A percentile compares a stretch with the other conserved stretches of the same genome.
phyloP scores from a whole-genome alignment of 2,797 vertebrate genomes.

The Acipenser transmontanus region DNA sequence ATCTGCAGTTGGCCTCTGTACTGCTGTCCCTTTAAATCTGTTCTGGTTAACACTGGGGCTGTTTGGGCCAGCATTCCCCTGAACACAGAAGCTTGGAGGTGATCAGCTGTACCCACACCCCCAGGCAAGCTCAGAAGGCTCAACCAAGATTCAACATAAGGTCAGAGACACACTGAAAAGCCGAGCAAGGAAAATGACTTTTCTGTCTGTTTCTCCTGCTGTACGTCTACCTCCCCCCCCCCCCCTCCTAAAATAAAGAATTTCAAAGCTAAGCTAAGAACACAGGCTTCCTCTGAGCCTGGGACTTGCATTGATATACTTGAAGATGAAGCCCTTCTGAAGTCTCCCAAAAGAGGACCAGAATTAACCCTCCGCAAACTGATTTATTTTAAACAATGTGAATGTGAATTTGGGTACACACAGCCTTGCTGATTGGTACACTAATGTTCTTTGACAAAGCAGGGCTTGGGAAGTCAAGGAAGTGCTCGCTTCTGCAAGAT shows the following conservation, averaged over 20 bases:
- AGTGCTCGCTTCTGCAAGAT: too few relatives aligned
- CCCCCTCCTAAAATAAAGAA: not conserved
- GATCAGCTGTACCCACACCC: conserved; percentile 15
- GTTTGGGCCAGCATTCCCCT: conserved; percentile 11
- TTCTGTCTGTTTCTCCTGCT: not conserved
- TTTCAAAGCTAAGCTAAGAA: not conserved
- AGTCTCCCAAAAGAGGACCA: too few relatives aligned
- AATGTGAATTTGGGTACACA: too few relatives aligned
- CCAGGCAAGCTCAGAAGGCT: conserved; percentile 5
- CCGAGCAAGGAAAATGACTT: not conserved
- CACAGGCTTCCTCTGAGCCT: not conserved
- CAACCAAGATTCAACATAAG: conserved; percentile 2
- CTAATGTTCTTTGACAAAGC: too few relatives aligned
- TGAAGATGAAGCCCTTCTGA: not conserved
- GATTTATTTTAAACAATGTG: too few relatives aligned
- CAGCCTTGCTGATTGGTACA: too few relatives aligned
- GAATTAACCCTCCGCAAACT: too few relatives aligned
- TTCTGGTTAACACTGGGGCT: conserved; percentile 10
- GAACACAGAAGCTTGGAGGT: conserved; percentile 18
- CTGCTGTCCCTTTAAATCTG: not conserved
- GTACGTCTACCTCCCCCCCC: not conserved
- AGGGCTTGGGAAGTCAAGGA: too few relatives aligned
- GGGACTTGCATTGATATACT: not conserved
- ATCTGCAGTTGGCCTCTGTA: not conserved
- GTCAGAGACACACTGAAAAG: conserved; percentile 12